Evolutionary conservation across 1,140 invertebrate species (phyloP), one percentile per base, ranked within the genome.

Genomic region (Doryteuthis pealeii): DNA sequence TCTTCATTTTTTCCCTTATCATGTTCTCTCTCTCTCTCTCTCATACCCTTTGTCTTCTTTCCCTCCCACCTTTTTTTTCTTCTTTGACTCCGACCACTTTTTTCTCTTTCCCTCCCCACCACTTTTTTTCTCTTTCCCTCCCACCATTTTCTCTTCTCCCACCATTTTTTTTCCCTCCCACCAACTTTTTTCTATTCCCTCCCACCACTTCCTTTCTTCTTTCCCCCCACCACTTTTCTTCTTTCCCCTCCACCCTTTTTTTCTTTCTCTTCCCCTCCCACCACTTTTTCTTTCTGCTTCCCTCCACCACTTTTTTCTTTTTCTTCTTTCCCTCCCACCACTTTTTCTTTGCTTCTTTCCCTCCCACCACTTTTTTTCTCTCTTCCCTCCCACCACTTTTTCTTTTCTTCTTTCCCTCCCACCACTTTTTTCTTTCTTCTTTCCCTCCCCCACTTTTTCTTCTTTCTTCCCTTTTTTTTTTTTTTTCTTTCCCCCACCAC

Each of bases 391-490:
- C n/a, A 26, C 18, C 43, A n/a, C 6, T 45, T 30, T 32, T 62
- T 54, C 31, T 68, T 33, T 67, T 35, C 28, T 35, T 54, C 62
- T 43, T 22, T 67, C 22, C 26, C 70, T 71, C 49, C 32, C 26
- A 70, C 26, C 69, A 12, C 3, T 32, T 45, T 31, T 62, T 18
- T 22, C 18, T 62, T 18, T 12, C 18, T 62, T 22, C 18, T 62
- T n/a, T 22, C 26, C 26, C 18, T 22, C 22, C 54, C 3, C 35
- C 35, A 40, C 35, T 10, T 40, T 40, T 40, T 10, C 35, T 40
- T 40, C 35, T 3, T 40, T 40, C 35, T 40, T 40, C 10, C 35
- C 35, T 10, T 40, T 10, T 10, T 40, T 40, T 40, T 10, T 10
- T 40, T 40, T 10, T 3, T 40, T 40, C 35, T 40, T 40, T 40